phyloP scores from a whole-genome alignment of 35 echinoderm and acorn worm genomes.

The Eucidaris tribuloides region DNA sequence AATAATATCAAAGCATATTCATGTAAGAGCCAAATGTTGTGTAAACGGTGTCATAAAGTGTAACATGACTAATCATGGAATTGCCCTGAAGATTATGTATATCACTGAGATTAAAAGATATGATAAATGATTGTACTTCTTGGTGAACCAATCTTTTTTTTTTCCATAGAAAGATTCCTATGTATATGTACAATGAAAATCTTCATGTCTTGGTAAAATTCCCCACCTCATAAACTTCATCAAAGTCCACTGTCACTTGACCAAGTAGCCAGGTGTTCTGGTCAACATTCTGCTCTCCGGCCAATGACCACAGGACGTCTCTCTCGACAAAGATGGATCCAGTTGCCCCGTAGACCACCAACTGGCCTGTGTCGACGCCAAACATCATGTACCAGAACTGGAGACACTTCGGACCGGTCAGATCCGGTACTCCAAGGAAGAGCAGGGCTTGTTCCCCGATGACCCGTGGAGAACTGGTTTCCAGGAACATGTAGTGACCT shows the following conservation, averaged over 20 bases:
- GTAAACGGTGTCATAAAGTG: background rate
- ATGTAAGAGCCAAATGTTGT: too few relatives aligned
- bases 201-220: background rate
- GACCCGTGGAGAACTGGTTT: constrained; percentile 29
- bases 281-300: constrained; percentile 33
- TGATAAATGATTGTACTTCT: background rate
- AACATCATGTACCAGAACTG: constrained; percentile 78
- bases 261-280: constrained; percentile 19
- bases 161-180: background rate
- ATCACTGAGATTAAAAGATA: background rate
- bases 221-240: background rate
- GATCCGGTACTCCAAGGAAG: constrained; percentile 3
- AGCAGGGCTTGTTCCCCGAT: constrained; percentile 38
- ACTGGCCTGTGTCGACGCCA: constrained; percentile 15
- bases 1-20: too few relatives aligned
- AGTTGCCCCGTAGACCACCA: constrained; percentile 21
- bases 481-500: constrained; percentile 49
- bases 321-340: background rate
- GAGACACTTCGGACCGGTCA: constrained; percentile 23
- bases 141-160: background rate
- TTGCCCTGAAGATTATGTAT: background rate
- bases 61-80: background rate
- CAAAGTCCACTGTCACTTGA: background rate
- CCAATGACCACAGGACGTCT: constrained; percentile 22
- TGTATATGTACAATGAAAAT: background rate